Conservation (phyloP, 2,888 invertebrate species). For the Acronicta psi region DNA sequence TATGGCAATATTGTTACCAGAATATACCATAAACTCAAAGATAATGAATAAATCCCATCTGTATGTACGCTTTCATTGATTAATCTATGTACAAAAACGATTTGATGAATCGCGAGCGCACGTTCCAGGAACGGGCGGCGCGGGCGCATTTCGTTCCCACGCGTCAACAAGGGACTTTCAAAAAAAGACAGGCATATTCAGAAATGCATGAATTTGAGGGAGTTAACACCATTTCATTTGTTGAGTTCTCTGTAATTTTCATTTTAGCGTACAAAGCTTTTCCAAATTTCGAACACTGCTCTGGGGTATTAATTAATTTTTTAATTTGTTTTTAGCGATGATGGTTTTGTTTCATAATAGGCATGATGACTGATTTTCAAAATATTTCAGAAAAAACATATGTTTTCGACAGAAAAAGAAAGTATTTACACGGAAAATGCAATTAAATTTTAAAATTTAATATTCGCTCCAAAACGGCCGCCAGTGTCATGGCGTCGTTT, state of each 20-base stretch:
- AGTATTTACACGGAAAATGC: no score
- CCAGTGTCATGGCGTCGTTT: no score
- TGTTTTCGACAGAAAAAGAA: no score
- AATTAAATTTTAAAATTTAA: no score
- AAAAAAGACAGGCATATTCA: constrained; percentile 59
- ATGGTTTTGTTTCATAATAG: neutral
- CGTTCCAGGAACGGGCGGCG: constrained; percentile 79
- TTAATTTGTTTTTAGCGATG: constrained; percentile 1
- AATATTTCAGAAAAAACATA: no score
- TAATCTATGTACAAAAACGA: constrained; percentile 69
- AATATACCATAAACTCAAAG: no score
- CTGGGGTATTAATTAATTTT: constrained; percentile 2
- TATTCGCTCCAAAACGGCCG: no score
- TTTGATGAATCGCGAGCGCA: constrained; percentile 80
- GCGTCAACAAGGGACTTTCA: constrained; percentile 74
- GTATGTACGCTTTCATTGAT: constrained; percentile 51
- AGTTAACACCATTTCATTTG: constrained; percentile 34
- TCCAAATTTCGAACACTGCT: constrained; percentile 22
- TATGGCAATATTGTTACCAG: no score
- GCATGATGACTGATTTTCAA: no score
- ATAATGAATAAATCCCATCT: constrained; percentile 43
- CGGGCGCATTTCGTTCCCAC: constrained; percentile 83
- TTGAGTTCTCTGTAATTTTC: constrained; percentile 65
- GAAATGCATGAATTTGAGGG: constrained; percentile 51
- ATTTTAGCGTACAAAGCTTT: constrained; percentile 61